Conservation (phyloP, 2,888 invertebrate genomes). For the Conchocele bisecta region DNA sequence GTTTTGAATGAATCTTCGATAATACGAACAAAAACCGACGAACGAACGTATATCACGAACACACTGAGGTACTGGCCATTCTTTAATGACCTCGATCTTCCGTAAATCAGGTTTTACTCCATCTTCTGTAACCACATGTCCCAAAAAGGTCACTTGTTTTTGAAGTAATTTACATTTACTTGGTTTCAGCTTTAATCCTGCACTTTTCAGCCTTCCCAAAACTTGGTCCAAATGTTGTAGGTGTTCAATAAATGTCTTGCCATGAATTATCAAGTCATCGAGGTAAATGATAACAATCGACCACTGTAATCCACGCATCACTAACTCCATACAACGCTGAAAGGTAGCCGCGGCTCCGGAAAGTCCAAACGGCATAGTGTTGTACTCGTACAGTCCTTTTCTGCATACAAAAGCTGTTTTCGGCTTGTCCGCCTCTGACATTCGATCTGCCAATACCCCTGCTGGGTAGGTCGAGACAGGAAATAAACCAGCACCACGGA, state of each 20-base stretch:
- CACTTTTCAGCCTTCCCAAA: slow-evolving; percentile 23
- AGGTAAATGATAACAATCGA: slow-evolving; percentile 43
- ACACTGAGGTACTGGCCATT: slow-evolving; percentile 27
- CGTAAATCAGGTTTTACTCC: slow-evolving; percentile 30
- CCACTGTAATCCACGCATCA: slow-evolving; percentile 47
- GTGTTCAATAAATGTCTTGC: slow-evolving; percentile 21
- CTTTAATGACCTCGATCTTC: slow-evolving; percentile 21
- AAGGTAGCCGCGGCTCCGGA: slow-evolving; percentile 58
- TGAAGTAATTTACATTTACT: slow-evolving; percentile 41
- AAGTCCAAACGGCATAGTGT: slow-evolving; percentile 56
- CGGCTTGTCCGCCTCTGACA: neutral
- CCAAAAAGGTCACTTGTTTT: slow-evolving; percentile 34
- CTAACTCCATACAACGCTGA: slow-evolving; percentile 56
- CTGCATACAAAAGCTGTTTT: slow-evolving; percentile 25
- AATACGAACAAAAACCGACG: slow-evolving; percentile 39
- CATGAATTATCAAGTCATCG: slow-evolving; percentile 58
- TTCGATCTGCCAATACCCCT: too few species aligned
- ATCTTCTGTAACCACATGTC: slow-evolving; percentile 31
- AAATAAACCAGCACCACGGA: slow-evolving; percentile 17
- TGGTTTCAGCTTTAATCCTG: slow-evolving; percentile 46
- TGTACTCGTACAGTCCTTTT: slow-evolving; percentile 53
- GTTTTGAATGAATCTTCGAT: slow-evolving; percentile 34
- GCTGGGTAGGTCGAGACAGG: too few species aligned
- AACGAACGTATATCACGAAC: slow-evolving; percentile 12
- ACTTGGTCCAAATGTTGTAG: slow-evolving; percentile 39